These are phyloP conservation scores for Caenorhabditis inopinata DNA, from an alignment of 1,140 invertebrate species.

Conservation along the genomic window DNA sequence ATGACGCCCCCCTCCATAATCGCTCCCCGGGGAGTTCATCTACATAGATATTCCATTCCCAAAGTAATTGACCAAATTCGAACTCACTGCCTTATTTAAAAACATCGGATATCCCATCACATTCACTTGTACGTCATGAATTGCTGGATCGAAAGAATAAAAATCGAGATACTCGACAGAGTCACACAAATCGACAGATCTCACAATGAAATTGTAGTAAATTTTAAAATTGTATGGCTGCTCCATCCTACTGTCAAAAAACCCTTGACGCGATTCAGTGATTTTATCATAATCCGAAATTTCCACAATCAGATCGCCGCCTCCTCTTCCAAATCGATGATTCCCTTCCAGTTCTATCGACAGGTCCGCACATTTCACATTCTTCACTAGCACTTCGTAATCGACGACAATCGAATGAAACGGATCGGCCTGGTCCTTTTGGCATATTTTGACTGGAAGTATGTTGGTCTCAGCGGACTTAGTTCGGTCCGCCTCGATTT, in stretches of 20 bases:
- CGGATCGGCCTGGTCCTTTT: background rate
- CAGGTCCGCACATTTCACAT: background rate
- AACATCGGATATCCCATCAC: background rate
- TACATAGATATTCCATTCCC: too few species aligned
- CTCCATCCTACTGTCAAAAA: too few species aligned
- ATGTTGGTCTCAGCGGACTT: background rate
- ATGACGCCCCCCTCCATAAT: too few species aligned
- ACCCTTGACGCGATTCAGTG: too few species aligned
- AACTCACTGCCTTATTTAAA: background rate
- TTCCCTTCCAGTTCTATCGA: background rate
- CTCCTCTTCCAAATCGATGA: too few species aligned
- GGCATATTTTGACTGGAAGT: background rate
- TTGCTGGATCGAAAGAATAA: background rate
- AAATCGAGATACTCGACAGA: background rate
- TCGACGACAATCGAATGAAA: background rate
- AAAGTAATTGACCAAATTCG: too few species aligned
- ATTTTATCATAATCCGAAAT: too few species aligned
- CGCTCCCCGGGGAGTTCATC: too few species aligned
- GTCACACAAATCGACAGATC: background rate
- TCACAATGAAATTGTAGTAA: background rate
- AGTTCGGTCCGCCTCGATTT: background rate
- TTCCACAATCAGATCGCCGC: too few species aligned
- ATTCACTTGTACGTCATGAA: background rate
- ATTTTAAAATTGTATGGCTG: too few species aligned
- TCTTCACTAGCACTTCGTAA: background rate